A percentile compares a stretch with the other conserved stretches of the same genome.
Conservation (phyloP, 1,140 invertebrate genomes). For the Latrodectus geometricus region DNA sequence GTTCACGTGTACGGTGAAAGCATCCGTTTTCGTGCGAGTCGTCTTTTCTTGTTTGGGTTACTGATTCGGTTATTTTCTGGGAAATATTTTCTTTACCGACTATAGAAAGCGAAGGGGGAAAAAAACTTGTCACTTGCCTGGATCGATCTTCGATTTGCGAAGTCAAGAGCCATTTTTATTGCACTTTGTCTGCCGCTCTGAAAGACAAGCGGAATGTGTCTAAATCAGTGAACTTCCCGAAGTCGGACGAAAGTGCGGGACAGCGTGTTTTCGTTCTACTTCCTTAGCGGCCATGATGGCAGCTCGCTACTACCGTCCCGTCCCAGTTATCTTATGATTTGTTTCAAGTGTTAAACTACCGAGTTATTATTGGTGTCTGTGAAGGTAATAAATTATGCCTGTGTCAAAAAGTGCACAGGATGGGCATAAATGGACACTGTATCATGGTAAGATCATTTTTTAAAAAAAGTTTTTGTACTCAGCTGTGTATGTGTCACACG, state of each 20-base stretch:
- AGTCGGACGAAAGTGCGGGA: conserved; percentile 9
- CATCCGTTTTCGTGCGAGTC: background rate
- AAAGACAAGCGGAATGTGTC: conserved; percentile 20
- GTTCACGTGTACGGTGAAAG: conserved; percentile 27
- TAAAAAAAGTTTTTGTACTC: background rate
- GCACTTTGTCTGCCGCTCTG: conserved; percentile 14
- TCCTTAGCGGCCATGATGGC: conserved; percentile 53
- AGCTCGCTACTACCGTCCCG: background rate
- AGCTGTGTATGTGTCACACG: background rate
- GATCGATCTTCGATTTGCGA: no score
- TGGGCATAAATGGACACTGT: conserved; percentile 4
- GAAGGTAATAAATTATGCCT: conserved; percentile 19
- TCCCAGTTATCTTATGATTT: conserved; percentile 14
- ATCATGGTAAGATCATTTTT: conserved; percentile 21
- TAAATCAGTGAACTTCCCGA: conserved; percentile 46
- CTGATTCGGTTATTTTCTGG: background rate
- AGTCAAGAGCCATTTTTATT: conserved; percentile 21
- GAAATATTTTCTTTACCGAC: background rate
- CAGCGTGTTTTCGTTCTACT: conserved; percentile 34
- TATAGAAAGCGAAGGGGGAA: background rate
- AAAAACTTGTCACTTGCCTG: no score
- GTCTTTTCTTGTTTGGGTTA: background rate
- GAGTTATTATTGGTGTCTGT: conserved; percentile 1
- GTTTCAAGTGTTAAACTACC: background rate
- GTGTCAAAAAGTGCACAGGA: conserved; percentile 14